Evolutionary conservation across 2,888 invertebrate genomes (phyloP).

Genomic region (Ichneumon xanthorius): DNA sequence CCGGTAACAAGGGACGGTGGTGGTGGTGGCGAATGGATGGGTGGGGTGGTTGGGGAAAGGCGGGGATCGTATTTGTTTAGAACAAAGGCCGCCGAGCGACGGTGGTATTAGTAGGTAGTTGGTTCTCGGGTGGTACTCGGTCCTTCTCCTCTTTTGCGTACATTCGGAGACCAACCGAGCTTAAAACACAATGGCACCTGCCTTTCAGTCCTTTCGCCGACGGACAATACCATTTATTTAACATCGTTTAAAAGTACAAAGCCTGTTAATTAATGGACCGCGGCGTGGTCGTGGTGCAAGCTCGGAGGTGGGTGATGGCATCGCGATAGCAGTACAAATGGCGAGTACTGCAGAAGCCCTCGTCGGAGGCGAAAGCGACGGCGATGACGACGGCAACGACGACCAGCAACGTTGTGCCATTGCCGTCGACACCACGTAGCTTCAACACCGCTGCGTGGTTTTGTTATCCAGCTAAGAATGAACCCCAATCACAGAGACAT

Average conservation of each 20-base stretch:
- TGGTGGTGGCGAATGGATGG: slow-evolving; percentile 70
- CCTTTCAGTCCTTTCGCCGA: slow-evolving; percentile 82
- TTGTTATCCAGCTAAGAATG: slow-evolving; percentile 61
- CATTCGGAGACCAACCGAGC: slow-evolving; percentile 79
- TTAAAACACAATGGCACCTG: slow-evolving; percentile 82
- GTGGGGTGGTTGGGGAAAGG: slow-evolving; percentile 56
- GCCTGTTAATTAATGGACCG: slow-evolving; percentile 85
- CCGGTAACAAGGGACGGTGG: slow-evolving; percentile 73
- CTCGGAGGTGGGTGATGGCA: slow-evolving; percentile 54
- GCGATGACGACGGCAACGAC: slow-evolving; percentile 38
- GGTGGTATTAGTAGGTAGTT: slow-evolving; percentile 74
- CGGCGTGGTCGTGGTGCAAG: slow-evolving; percentile 71
- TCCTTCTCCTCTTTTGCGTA: slow-evolving; percentile 67
- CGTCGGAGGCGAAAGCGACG: slow-evolving; percentile 36
- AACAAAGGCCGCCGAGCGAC: slow-evolving; percentile 69
- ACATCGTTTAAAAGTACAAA: slow-evolving; percentile 85
- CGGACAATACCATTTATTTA: slow-evolving; percentile 84
- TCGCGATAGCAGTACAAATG: slow-evolving; percentile 62
- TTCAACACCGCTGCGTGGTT: slow-evolving; percentile 48
- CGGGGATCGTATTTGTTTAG: slow-evolving; percentile 72
- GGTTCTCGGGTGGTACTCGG: slow-evolving; percentile 78
- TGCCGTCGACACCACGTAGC: slow-evolving; percentile 41
- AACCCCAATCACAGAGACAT: slow-evolving; percentile 53
- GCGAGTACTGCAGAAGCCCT: slow-evolving; percentile 49
- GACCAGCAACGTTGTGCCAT: slow-evolving; percentile 34